Evolutionary conservation across 2,888 invertebrate genomes (phyloP).

Genomic region (Venusia cambrica): DNA sequence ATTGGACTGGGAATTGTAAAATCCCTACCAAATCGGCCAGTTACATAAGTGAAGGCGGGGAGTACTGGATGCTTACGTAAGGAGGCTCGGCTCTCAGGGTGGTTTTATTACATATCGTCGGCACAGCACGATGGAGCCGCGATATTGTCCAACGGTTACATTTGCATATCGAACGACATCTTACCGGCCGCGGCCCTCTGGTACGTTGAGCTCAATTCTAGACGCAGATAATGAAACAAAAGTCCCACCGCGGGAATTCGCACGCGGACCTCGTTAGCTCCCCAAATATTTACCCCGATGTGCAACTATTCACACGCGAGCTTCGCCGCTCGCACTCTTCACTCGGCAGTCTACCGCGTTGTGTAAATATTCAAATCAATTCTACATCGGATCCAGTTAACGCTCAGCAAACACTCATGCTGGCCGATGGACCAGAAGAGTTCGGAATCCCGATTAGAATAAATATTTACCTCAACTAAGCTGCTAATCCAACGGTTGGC

Average conservation of each 20-base stretch:
- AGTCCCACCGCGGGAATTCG: conserved; percentile 30
- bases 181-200: conserved; percentile 17
- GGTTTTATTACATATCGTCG: conserved; percentile 38
- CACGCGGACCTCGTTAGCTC: conserved; percentile 21
- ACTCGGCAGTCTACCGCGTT: conserved; percentile 12
- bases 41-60: conserved; percentile 73
- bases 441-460: conserved; percentile 37
- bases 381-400: conserved; percentile 32
- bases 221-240: conserved; percentile 31
- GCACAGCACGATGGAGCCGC: conserved; percentile 19
- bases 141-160: conserved; percentile 13
- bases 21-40: conserved; percentile 53
- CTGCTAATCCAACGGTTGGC: conserved; percentile 51
- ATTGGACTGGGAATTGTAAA: conserved; percentile 50
- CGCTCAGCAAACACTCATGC: conserved; percentile 41
- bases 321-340: conserved; percentile 1
- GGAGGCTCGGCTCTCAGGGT: conserved; percentile 43
- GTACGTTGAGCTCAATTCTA: conserved; percentile 31
- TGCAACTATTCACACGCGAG: conserved; percentile 18
- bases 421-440: conserved; percentile 35
- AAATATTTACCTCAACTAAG: conserved; percentile 70
- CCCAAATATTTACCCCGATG: conserved; percentile 22
- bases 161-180: conserved; percentile 16
- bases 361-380: conserved; percentile 44
- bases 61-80: conserved; percentile 68